These are phyloP conservation scores for Lemur catta DNA, from an alignment of 2,797 vertebrate species.

Conservation along the genomic window DNA sequence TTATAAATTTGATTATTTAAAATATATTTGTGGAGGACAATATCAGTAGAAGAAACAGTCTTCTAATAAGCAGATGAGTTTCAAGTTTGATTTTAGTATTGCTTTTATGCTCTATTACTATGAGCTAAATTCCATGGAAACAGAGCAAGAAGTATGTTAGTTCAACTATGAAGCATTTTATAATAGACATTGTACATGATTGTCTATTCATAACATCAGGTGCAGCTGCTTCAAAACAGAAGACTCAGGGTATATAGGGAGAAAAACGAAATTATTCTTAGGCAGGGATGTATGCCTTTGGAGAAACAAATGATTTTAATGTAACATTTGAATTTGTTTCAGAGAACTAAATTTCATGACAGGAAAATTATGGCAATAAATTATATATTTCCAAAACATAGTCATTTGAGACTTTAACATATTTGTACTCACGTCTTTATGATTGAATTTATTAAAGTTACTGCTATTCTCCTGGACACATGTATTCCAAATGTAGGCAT, in stretches of 20 bases:
- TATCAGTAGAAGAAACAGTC: background rate
- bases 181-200: constrained; percentile 18
- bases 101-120: background rate
- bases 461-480: background rate
- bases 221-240: background rate
- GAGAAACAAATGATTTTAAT: constrained; percentile 4
- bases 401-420: background rate
- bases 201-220: constrained; percentile 33
- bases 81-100: background rate
- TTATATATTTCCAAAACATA: background rate
- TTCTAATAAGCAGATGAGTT: background rate
- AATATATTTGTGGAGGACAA: background rate
- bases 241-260: background rate
- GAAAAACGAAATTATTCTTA: constrained; percentile 11
- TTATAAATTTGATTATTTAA: constrained; percentile 34
- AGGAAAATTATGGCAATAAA: background rate
- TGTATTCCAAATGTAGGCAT: background rate
- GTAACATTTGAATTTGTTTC: constrained; percentile 29
- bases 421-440: background rate
- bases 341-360: background rate
- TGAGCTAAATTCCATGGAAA: constrained; percentile 56
- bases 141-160: constrained; percentile 26
- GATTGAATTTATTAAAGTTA: background rate
- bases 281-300: background rate
- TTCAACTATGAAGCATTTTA: constrained; percentile 7